Conservation (phyloP, 2,797 vertebrate species). For the Garrulus glandarius region DNA sequence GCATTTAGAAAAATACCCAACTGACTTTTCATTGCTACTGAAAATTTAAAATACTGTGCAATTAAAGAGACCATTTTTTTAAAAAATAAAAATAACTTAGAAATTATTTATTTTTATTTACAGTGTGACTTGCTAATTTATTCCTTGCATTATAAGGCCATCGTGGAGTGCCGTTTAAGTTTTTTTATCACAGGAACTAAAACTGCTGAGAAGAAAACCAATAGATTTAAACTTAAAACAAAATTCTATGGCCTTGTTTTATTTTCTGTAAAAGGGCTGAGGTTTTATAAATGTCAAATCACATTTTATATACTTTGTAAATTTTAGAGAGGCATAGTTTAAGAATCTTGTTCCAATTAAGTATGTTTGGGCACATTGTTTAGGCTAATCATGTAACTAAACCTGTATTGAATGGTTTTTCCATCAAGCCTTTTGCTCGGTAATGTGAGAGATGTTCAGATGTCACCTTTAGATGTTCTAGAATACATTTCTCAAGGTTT, state of each 20-base stretch:
- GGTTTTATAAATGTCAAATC: slow-evolving; percentile 18
- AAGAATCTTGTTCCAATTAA: background rate
- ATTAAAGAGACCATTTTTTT: slow-evolving; percentile 24
- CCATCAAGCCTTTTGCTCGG: background rate
- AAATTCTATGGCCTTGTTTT: background rate
- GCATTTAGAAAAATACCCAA: slow-evolving; percentile 9
- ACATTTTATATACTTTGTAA: slow-evolving; percentile 19
- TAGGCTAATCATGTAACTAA: background rate
- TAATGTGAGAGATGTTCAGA: background rate
- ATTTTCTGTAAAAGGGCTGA: slow-evolving; percentile 27
- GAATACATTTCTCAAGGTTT: background rate
- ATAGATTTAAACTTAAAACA: background rate
- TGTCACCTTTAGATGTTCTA: background rate
- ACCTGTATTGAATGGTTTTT: background rate
- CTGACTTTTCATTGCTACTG: slow-evolving; percentile 41
- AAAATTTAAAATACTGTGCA: slow-evolving; percentile 53
- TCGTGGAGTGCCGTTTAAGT: background rate
- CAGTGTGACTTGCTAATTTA: slow-evolving; percentile 59
- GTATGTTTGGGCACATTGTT: background rate
- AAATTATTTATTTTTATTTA: slow-evolving; percentile 60
- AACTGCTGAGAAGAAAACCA: background rate
- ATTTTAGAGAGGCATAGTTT: background rate
- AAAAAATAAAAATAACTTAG: background rate
- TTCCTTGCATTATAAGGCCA: slow-evolving; percentile 2
- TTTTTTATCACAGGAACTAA: slow-evolving; percentile 24